Percentiles rank a stretch among this genome's conserved stretches.
phyloP scores from a whole-genome alignment of 2,888 invertebrate species.

The Heliconius cydno region DNA sequence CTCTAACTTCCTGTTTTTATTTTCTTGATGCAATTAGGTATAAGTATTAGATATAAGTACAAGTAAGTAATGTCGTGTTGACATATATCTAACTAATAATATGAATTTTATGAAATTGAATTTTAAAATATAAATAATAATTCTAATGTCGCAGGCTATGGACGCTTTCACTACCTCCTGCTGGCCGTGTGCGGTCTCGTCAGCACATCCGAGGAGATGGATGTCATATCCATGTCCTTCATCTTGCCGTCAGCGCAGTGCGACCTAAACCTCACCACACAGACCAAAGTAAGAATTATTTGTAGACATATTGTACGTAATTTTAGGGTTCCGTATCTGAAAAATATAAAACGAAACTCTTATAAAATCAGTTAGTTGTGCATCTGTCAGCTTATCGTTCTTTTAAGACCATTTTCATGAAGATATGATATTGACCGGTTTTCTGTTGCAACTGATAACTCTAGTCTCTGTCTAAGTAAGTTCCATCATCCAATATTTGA shows the following conservation, averaged over 20 bases:
- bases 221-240: conserved; percentile 97
- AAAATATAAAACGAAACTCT: too few relatives aligned
- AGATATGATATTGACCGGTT: too few relatives aligned
- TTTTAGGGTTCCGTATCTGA: too few relatives aligned
- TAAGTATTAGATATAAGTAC: too few relatives aligned
- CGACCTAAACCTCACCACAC: conserved; percentile 93
- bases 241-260: conserved; percentile 96
- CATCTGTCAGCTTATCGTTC: too few relatives aligned
- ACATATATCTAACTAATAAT: background rate
- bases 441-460: too few relatives aligned
- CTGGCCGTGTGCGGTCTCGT: conserved; percentile 96
- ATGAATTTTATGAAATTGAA: background rate
- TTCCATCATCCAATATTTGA: background rate
- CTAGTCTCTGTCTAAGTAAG: too few relatives aligned
- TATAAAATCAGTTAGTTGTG: too few relatives aligned
- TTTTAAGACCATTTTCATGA: too few relatives aligned
- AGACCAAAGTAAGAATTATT: conserved; percentile 87
- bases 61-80: too few relatives aligned
- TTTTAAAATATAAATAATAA: background rate
- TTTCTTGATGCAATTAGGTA: too few relatives aligned
- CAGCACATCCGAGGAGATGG: conserved; percentile 97
- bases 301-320: background rate
- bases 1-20: too few relatives aligned
- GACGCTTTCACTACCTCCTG: conserved; percentile 94
- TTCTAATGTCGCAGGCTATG: conserved; percentile 85